Conservation (phyloP, 2,888 invertebrate genomes). For the Dicycla oo region DNA sequence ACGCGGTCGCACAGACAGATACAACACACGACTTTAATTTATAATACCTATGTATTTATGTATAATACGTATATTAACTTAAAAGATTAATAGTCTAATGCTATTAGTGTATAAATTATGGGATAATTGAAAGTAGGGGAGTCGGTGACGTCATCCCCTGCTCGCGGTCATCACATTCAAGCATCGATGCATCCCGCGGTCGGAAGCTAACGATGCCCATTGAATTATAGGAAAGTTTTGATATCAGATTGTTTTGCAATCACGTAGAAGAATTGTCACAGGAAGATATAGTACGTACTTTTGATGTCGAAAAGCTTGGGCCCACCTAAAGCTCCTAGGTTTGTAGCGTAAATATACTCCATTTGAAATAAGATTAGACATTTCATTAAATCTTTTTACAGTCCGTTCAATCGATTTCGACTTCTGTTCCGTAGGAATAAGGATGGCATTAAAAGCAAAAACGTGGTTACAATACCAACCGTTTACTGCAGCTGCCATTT, state of each 20-base stretch:
- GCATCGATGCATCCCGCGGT: conserved; percentile 37
- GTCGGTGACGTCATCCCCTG: conserved; percentile 50
- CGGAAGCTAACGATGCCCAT: conserved; percentile 37
- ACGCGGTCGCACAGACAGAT: too few relatives aligned
- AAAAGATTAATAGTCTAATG: conserved; percentile 37
- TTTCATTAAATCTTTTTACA: too few relatives aligned
- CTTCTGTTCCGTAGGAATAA: too few relatives aligned
- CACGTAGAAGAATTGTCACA: conserved; percentile 7
- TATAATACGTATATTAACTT: conserved; percentile 14
- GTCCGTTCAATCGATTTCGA: too few relatives aligned
- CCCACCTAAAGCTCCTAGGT: background rate
- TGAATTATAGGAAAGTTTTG: conserved; percentile 35
- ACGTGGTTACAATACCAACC: too few relatives aligned
- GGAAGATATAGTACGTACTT: background rate
- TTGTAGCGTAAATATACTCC: too few relatives aligned
- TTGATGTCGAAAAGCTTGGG: background rate
- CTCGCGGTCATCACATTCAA: conserved; percentile 37
- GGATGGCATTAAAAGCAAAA: too few relatives aligned
- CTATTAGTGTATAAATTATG: conserved; percentile 55
- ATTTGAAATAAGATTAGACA: too few relatives aligned
- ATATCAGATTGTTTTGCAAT: conserved; percentile 15
- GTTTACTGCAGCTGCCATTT: too few relatives aligned
- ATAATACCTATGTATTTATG: too few relatives aligned
- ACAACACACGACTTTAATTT: too few relatives aligned
- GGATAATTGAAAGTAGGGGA: conserved; percentile 51